Evolutionary conservation across 37 sponge, comb jelly and placozoan species (phyloP), one percentile per base, ranked within the genome.

Genomic region (Spongilla lacustris): DNA sequence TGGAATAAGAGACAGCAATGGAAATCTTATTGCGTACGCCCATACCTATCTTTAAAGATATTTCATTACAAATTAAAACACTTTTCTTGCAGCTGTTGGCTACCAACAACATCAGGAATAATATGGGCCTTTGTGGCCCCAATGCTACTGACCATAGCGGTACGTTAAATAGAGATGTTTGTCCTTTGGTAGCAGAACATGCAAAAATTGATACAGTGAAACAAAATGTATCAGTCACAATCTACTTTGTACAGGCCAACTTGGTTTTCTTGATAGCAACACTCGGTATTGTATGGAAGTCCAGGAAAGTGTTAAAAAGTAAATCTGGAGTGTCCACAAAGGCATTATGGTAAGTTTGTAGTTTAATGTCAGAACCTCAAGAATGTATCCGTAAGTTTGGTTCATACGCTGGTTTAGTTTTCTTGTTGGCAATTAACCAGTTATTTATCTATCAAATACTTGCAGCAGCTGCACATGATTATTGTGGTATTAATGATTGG

Each of bases 111-210:
- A 17, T 78, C 77, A 36, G 86, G 89, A 67, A 34, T 78, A 0
- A 92, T 88, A 46, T 92, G 85, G 85, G 93, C 82, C 0, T 92
- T 92, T 72, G 82, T 85, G 19, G 89, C 71, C 46, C 93, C 93
- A 37, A 80, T 88, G 78, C 27, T 88, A 28, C 27, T 69, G 37
- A 85, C 88, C 0, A 82, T 92, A n/a, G 17, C 80, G 4, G 93
- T 92, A 38, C 81, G 89, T 81, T 41, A 3, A n/a, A n/a, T n/a
- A n/a, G n/a, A n/a, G n/a, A n/a, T n/a, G n/a, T n/a, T n/a, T n/a
- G n/a, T n/a, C n/a, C n/a, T n/a, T n/a, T n/a, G n/a, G n/a, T n/a
- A n/a, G n/a, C n/a, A n/a, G n/a, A n/a, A n/a, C n/a, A n/a, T n/a
- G n/a, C n/a, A n/a, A n/a, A n/a, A n/a, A n/a, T n/a, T n/a, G n/a